phyloP scores from a whole-genome alignment of 2,113 vertebrate genomes.

The Salminus brasiliensis region DNA sequence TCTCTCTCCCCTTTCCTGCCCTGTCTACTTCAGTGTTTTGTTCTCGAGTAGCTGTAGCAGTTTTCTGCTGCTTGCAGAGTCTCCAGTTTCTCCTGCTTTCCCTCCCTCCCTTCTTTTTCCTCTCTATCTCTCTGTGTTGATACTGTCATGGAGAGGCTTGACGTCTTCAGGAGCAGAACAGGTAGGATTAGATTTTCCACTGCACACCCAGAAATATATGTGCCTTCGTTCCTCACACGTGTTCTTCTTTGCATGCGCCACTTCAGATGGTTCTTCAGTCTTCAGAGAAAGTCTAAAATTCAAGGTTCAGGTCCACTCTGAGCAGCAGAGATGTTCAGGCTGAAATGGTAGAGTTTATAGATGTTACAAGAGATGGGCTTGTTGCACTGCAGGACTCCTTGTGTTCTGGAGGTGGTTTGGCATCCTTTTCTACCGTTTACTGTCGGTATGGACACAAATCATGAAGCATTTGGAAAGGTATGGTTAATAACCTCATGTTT shows the following conservation, averaged over 20 bases:
- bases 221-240: background rate
- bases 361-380: background rate
- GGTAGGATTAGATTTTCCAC: slow-evolving; percentile 59
- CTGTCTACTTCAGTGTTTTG: slow-evolving; percentile 19
- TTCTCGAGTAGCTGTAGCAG: slow-evolving; percentile 1
- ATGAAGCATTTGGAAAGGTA: background rate
- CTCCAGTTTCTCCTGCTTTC: slow-evolving; percentile 15
- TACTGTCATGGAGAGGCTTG: slow-evolving; percentile 63
- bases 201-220: background rate
- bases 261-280: background rate
- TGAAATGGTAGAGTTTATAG: background rate
- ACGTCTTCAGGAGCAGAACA: slow-evolving; percentile 64
- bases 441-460: background rate
- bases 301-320: background rate
- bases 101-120: slow-evolving; percentile 12
- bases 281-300: background rate
- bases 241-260: background rate
- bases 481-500: background rate
- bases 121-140: slow-evolving; percentile 38
- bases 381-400: background rate
- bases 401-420: slow-evolving; percentile 19
- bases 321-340: background rate
- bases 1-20: slow-evolving; percentile 9
- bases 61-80: background rate
- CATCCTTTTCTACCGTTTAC: background rate